Percentiles rank a stretch among this genome's conserved stretches.
Conservation (phyloP, 2,888 invertebrate species). For the Sipha maydis region DNA sequence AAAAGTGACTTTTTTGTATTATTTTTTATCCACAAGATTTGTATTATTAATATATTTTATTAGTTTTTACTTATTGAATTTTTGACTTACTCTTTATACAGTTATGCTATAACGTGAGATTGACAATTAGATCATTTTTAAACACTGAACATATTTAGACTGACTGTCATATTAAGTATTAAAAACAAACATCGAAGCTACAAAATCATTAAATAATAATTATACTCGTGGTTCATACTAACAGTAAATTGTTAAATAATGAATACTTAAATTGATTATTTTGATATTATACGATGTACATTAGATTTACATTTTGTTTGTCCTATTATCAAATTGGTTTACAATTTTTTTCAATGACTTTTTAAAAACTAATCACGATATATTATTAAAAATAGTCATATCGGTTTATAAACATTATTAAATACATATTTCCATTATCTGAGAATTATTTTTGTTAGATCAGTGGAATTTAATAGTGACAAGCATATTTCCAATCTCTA, state of each 20-base stretch:
- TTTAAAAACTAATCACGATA: constrained; percentile 9
- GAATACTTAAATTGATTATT: not conserved
- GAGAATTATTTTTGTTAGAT: constrained; percentile 18
- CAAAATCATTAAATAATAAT: not conserved
- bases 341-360: not conserved
- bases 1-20: too few relatives aligned
- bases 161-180: not conserved
- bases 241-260: not conserved
- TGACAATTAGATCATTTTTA: too few relatives aligned
- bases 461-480: not conserved
- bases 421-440: constrained; percentile 9
- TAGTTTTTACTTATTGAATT: too few relatives aligned
- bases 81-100: too few relatives aligned
- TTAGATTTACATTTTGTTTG: not conserved
- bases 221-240: not conserved
- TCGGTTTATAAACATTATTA: constrained; percentile 4
- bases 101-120: too few relatives aligned
- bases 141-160: too few relatives aligned
- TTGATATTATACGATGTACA: not conserved
- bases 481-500: not conserved
- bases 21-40: too few relatives aligned
- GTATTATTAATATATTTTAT: too few relatives aligned
- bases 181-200: not conserved
- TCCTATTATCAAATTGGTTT: not conserved
- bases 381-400: not conserved